Evolutionary conservation across 1,140 invertebrate species (phyloP), one percentile per base, ranked within the genome.

Genomic region (Geopemphigus sp.): DNA sequence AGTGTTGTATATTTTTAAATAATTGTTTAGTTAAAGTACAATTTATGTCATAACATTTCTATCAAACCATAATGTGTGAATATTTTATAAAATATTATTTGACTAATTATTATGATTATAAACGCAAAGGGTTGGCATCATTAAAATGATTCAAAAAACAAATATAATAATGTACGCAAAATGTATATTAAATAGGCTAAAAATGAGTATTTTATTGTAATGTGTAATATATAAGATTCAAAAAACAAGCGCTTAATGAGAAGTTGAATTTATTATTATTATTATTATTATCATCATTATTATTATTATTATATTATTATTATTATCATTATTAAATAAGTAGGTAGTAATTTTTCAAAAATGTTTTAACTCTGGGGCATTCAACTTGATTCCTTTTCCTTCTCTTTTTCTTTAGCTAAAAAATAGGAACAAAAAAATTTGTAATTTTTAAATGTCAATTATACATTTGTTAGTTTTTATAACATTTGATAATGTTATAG

Each of bases 371-470:
- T 63, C 10, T 78, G 29, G 39, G 47, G 74, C 32, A 78, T 78
- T 78, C 56, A 78, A 61, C 74, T 78, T 45, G 74, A 78, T 63
- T 78, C 74, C 22, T 78, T 78, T 50, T 78, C 56, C 22, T 78
- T 59, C 22, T 78, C 74, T 47, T 78, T 78, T 24, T 78, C 74
- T 78, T 78, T 78, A 61, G 74, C 74, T 78, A 15, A 17, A 78
- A 78, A 78, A 50, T 50, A 59, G 1, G 45, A 29, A 50, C 5
- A 11, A 5, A n/a, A 50, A 53, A n/a, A 29, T 11, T 29, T 29
- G 54, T 50, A 11, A 50, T 39, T 39, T 39, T 39, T 8, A 0
- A 47, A n/a, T n/a, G n/a, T n/a, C n/a, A n/a, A n/a, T n/a, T n/a
- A n/a, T n/a, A n/a, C n/a, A n/a, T n/a, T n/a, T n/a, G n/a, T n/a